Evolutionary conservation across 1,140 invertebrate genomes (phyloP).

Genomic region (Nautilus pompilius): DNA sequence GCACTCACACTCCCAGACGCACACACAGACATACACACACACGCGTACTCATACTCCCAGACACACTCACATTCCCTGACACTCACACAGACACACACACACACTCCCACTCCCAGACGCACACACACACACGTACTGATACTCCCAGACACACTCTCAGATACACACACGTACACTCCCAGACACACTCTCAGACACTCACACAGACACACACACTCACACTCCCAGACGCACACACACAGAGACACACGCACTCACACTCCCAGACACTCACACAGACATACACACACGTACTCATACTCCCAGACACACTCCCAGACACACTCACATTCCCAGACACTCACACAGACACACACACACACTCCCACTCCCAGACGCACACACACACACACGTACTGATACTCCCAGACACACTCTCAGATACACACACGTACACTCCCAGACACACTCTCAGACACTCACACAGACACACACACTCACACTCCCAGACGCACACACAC

Average conservation of each 20-base stretch:
- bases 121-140: conserved; percentile 3
- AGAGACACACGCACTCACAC: neutral
- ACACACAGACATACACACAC: too few species aligned
- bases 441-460: neutral
- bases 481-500: conserved; percentile 5
- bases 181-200: neutral
- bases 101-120: neutral
- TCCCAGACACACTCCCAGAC: neutral
- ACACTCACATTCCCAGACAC: neutral
- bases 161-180: neutral
- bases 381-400: neutral
- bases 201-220: neutral
- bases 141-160: too few species aligned
- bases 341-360: neutral
- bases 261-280: neutral
- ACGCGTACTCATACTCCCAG: too few species aligned
- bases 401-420: neutral
- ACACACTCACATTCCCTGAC: too few species aligned
- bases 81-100: too few species aligned
- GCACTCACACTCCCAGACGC: too few species aligned
- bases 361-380: neutral
- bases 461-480: conserved; percentile 6
- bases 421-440: neutral
- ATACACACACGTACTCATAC: neutral
- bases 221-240: neutral